Percentiles rank a stretch among this genome's conserved stretches.
Evolutionary conservation across 1,140 invertebrate genomes (phyloP).

Genomic region (Drosophila oshimai): DNA sequence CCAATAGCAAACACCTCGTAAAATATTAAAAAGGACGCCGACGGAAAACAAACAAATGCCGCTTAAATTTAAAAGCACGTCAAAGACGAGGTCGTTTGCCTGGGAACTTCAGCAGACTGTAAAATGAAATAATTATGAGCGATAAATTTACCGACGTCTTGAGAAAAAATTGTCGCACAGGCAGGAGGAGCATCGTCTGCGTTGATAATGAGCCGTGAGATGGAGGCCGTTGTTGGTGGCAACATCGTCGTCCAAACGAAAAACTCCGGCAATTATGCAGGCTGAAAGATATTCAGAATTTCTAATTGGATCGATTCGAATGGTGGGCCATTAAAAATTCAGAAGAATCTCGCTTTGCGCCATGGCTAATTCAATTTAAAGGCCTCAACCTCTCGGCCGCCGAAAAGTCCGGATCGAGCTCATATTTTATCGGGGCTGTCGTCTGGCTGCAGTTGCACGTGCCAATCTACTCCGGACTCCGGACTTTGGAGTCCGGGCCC

Average conservation of each 20-base stretch:
- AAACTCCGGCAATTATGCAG: conserved; percentile 51
- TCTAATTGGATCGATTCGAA: conserved; percentile 76
- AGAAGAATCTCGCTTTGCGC: conserved; percentile 43
- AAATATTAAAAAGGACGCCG: conserved; percentile 30
- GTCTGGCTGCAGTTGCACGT: conserved; percentile 71
- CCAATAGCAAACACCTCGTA: conserved; percentile 47
- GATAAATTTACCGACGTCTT: conserved; percentile 68
- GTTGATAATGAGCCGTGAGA: conserved; percentile 57
- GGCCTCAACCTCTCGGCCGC: neutral
- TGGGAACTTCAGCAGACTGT: conserved; percentile 76
- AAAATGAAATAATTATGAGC: conserved; percentile 79
- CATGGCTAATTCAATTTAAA: conserved; percentile 72
- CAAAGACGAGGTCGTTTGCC: conserved; percentile 64
- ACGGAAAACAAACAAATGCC: conserved; percentile 25
- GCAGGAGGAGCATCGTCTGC: conserved; percentile 6
- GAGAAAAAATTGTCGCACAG: conserved; percentile 54
- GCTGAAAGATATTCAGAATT: conserved; percentile 38
- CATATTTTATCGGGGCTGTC: conserved; percentile 69
- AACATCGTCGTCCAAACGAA: conserved; percentile 24
- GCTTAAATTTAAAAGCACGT: conserved; percentile 34
- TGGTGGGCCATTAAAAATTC: conserved; percentile 64
- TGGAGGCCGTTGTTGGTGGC: conserved; percentile 47
- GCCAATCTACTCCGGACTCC: conserved; percentile 45
- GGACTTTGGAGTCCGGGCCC: neutral
- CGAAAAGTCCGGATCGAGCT: conserved; percentile 18